These are phyloP conservation scores for Laupala kohalensis DNA, from an alignment of 1,140 invertebrate genomes.

Conservation along the genomic window DNA sequence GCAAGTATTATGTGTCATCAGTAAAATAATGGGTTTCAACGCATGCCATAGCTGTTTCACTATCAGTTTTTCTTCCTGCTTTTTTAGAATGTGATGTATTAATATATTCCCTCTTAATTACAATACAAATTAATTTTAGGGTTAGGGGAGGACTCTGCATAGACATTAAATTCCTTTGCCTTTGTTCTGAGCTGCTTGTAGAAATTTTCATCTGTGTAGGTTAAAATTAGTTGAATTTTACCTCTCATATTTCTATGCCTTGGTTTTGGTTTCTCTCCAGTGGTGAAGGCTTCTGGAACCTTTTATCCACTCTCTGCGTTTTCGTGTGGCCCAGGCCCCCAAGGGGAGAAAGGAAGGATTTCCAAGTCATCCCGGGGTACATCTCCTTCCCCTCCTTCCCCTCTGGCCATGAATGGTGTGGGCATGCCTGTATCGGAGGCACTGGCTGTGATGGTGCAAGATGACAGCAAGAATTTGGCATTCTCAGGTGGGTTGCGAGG, in stretches of 20 bases:
- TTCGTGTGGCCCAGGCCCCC: slow-evolving; percentile 11
- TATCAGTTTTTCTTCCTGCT: background rate
- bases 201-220: background rate
- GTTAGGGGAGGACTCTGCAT: background rate
- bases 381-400: slow-evolving; percentile 12
- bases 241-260: background rate
- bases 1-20: too few relatives aligned
- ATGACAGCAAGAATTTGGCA: background rate
- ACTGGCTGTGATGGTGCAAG: background rate
- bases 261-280: slow-evolving; percentile 45
- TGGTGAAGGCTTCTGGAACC: slow-evolving; percentile 84
- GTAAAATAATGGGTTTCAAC: too few relatives aligned
- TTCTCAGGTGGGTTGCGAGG: background rate
- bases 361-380: slow-evolving; percentile 14
- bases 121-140: background rate
- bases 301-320: slow-evolving; percentile 81
- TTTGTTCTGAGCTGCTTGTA: background rate
- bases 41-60: too few relatives aligned
- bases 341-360: slow-evolving; percentile 4
- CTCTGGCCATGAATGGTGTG: background rate
- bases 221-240: background rate
- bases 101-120: background rate
- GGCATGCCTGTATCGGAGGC: background rate
- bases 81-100: background rate
- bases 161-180: background rate